Evolutionary conservation across 2,113 vertebrate genomes (phyloP), one percentile per base, ranked within the genome.

Genomic region (Gallinago jamesoni): DNA sequence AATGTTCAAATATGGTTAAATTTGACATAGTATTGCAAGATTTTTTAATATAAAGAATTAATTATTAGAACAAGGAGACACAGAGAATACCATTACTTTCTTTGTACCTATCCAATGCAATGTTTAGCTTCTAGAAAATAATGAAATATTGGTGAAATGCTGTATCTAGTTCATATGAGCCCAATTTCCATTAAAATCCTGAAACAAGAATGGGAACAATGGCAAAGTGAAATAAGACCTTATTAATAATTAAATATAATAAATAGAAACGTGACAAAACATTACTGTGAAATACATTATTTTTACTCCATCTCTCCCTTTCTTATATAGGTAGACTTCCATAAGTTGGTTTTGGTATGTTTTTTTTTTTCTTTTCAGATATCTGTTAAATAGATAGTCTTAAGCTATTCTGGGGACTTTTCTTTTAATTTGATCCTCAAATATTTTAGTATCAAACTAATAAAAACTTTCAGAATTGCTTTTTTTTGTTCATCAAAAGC

Each of bases 41-140:
- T 37, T 28, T 50, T 56, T 79, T 22, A 77, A 76, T 87, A n/a
- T 72, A 82, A 92, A 93, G 41, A 72, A 77, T 78, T 90, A 89
- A 74, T 57, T 70, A 55, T 41, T 88, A 37, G 68, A 87, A 85
- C 24, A 87, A 69, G 31, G 41, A 74, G 27, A 73, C 48, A 75
- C 55, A 87, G 64, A 75, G 87, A 84, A 87, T 84, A 59, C 35
- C 50, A 56, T 70, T 91, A 64, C 76, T 80, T 80, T 75, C 72
- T 90, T 77, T 50, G 62, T 81, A 91, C 85, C 48, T 93, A 85
- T 55, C 47, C 17, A 59, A 48, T 77, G 67, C 53, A 86, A 27
- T 56, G 90, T 53, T 88, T 77, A 95, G 79, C 27, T 93, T 85
- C 89, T 86, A 80, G 86, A 89, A 87, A 96, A 96, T 63, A 80